Evolutionary conservation across 2,888 invertebrate genomes (phyloP), one percentile per base, ranked within the genome.

Genomic region (Dermolepida albohirtum): DNA sequence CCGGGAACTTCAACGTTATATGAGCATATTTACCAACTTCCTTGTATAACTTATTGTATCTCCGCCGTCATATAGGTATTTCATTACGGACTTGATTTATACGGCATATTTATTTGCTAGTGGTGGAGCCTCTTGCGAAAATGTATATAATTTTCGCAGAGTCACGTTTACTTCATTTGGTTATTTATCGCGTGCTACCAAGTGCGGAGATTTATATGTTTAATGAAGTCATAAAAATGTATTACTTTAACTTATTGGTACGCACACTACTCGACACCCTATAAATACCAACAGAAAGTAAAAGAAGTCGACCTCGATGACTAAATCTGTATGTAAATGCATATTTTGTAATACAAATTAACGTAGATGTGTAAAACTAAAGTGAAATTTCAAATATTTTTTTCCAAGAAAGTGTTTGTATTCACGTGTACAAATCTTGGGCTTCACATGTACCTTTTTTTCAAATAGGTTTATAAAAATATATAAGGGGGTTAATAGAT

Each of bases 71-170:
- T 81, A 82, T 81, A 82, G 82, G 81, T 83, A 83, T 82, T 83
- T 83, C 82, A 82, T 83, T 83, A 82, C 80, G 73, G 74, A 74
- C 73, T 76, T 82, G 81, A 83, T 82, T 83, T 83, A 82, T 81
- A 72, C 49, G 73, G 71, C 74, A 77, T 47, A 79, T 78, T 79
- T 78, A 79, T 80, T 80, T 74, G 75, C 74, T 75, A 71, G 40
- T 50, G 57, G 50, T 72, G 75, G 77, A 77, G 75, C 76, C 76
- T 59, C 59, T 47, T 74, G 76, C 74, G 75, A 78, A 78, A 77
- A 70, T 67, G 64, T 65, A 65, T 64, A 67, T 43, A 69, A 69
- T 69, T 69, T 69, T 41, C 64, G 49, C 55, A 54, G 68, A 63
- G 63, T 63, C 68, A 50, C 68, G 68, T 68, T 55, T 50, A 59